A percentile compares a stretch with the other conserved stretches of the same genome.
Conservation (phyloP, 2,888 invertebrate genomes). For the Aphelenchoides bicaudatus region DNA sequence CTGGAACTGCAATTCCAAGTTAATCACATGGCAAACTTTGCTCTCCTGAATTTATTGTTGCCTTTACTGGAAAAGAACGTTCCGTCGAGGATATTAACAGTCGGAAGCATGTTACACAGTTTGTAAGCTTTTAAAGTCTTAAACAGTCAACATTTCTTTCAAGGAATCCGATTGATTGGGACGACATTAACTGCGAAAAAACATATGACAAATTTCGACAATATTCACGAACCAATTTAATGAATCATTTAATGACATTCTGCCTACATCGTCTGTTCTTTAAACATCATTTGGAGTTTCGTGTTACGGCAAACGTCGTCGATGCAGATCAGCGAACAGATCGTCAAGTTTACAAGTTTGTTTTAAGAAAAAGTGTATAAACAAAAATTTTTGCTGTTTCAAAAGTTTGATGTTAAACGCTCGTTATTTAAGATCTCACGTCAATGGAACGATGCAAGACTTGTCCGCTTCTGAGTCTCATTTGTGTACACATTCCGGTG, state of each 20-base stretch:
- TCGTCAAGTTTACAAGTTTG: slow-evolving; percentile 15
- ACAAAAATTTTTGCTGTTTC: too few species aligned
- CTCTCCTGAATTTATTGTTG: slow-evolving; percentile 45
- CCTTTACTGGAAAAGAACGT: slow-evolving; percentile 43
- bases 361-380: too few species aligned
- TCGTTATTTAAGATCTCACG: too few species aligned
- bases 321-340: slow-evolving; percentile 32
- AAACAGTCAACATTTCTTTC: too few species aligned
- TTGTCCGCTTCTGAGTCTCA: slow-evolving; percentile 33
- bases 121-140: too few species aligned
- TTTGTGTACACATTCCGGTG: slow-evolving; percentile 44
- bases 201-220: slow-evolving; percentile 59
- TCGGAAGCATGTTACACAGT: slow-evolving; percentile 56
- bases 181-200: slow-evolving; percentile 52
- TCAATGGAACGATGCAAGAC: background rate
- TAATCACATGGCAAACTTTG: slow-evolving; percentile 58
- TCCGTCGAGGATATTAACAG: slow-evolving; percentile 50
- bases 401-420: too few species aligned
- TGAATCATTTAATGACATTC: slow-evolving; percentile 57
- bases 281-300: slow-evolving; percentile 32
- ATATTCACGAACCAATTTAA: slow-evolving; percentile 56
- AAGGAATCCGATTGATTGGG: slow-evolving; percentile 33
- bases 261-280: slow-evolving; percentile 46
- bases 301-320: slow-evolving; percentile 31
- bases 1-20: slow-evolving; percentile 57